Evolutionary conservation across 2,888 invertebrate species (phyloP).

Genomic region (Nephrotoma appendiculata): DNA sequence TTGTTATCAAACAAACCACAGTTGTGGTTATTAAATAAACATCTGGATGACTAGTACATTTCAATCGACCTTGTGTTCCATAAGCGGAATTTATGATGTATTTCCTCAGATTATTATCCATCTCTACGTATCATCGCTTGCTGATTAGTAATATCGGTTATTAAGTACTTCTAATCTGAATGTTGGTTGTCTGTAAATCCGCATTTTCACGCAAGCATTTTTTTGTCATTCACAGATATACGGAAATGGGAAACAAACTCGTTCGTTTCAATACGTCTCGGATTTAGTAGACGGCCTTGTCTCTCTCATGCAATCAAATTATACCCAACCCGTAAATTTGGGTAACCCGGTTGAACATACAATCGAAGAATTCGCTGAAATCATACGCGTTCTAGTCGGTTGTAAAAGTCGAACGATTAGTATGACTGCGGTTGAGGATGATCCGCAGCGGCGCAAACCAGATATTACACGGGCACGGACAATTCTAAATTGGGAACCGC

Average conservation of each 20-base stretch:
- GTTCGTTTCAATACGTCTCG: slow-evolving; percentile 96
- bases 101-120: not conserved
- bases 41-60: not conserved
- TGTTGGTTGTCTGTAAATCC: not conserved
- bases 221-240: slow-evolving; percentile 42
- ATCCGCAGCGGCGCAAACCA: slow-evolving; percentile 87
- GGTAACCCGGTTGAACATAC: slow-evolving; percentile 98
- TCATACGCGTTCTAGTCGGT: slow-evolving; percentile 73
- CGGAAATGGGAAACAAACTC: slow-evolving; percentile 76
- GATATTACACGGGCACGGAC: slow-evolving; percentile 81
- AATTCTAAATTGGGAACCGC: slow-evolving; percentile 83
- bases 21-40: not conserved
- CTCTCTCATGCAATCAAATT: slow-evolving; percentile 86
- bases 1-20: slow-evolving; percentile 15
- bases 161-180: not conserved
- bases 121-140: not conserved
- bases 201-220: slow-evolving; percentile 6
- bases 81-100: not conserved
- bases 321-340: slow-evolving; percentile 82
- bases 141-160: not conserved
- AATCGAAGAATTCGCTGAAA: slow-evolving; percentile 79
- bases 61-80: not conserved
- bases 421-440: slow-evolving; percentile 82
- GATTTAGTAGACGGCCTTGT: slow-evolving; percentile 93
- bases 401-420: slow-evolving; percentile 73